These are phyloP conservation scores for Andrena cerasifolii DNA, from an alignment of 1,140 invertebrate genomes.

Conservation along the genomic window DNA sequence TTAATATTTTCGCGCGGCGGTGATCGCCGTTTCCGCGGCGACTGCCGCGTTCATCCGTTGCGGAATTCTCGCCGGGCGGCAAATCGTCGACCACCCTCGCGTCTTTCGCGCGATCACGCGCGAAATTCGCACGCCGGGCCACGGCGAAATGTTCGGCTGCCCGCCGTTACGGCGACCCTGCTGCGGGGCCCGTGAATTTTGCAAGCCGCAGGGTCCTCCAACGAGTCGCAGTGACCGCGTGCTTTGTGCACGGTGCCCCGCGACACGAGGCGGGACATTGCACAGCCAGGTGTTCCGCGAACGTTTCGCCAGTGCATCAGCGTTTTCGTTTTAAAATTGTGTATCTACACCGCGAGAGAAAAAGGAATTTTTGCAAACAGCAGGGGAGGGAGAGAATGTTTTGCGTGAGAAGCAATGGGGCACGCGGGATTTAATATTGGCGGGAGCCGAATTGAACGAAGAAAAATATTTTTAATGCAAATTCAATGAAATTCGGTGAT, in stretches of 20 bases:
- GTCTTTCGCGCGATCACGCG: no score
- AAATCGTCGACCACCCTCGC: background rate
- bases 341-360: conserved; percentile 24
- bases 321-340: conserved; percentile 23
- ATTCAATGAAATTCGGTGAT: no score
- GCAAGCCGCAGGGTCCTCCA: background rate
- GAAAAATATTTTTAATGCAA: no score
- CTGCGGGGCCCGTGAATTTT: background rate
- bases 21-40: background rate
- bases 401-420: no score
- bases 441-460: no score
- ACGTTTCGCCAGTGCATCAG: conserved; percentile 15
- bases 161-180: background rate
- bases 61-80: background rate
- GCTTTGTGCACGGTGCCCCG: background rate
- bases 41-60: background rate
- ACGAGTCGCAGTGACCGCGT: background rate
- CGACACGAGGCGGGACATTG: conserved; percentile 6
- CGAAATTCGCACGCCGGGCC: no score
- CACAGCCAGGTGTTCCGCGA: background rate
- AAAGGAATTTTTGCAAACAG: conserved; percentile 6
- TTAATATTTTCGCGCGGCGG: conserved; percentile 14
- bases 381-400: conserved; percentile 29
- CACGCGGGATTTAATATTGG: no score
- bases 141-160: background rate